Evolutionary conservation across 2,888 invertebrate genomes (phyloP).

Genomic region (Papilio gigon): DNA sequence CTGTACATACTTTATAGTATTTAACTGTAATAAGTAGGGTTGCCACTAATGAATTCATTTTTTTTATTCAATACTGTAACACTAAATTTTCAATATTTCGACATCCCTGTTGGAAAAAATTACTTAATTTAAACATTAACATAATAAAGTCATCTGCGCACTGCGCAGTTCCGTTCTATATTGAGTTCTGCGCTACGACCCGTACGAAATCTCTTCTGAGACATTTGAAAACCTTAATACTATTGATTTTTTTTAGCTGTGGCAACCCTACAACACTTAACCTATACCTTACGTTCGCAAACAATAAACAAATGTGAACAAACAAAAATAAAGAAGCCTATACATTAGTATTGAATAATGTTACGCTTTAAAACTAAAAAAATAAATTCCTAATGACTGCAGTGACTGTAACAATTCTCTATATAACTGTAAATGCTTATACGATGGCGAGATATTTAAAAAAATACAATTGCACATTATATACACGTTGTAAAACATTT

Average conservation of each 20-base stretch:
- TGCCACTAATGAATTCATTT: slow-evolving; percentile 6
- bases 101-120: not conserved
- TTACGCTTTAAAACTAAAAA: slow-evolving; percentile 29
- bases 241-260: no score
- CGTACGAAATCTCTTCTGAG: no score
- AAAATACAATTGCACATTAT: slow-evolving; percentile 25
- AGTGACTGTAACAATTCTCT: slow-evolving; percentile 37
- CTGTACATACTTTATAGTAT: not conserved
- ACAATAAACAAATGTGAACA: slow-evolving; percentile 18
- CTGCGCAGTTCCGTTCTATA: no score
- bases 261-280: slow-evolving; percentile 34
- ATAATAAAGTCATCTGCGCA: no score
- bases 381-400: slow-evolving; percentile 29
- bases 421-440: slow-evolving; percentile 39
- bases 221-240: no score
- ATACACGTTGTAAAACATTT: slow-evolving; percentile 28
- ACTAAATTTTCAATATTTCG: not conserved
- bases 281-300: slow-evolving; percentile 23
- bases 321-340: slow-evolving; percentile 28
- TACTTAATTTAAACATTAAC: no score
- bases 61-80: not conserved
- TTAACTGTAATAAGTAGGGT: slow-evolving; percentile 26
- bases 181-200: no score
- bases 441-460: slow-evolving; percentile 33
- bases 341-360: slow-evolving; percentile 8